Evolutionary conservation across 1,140 invertebrate genomes (phyloP), one percentile per base, ranked within the genome.

Genomic region (Oedothorax gibbosus): DNA sequence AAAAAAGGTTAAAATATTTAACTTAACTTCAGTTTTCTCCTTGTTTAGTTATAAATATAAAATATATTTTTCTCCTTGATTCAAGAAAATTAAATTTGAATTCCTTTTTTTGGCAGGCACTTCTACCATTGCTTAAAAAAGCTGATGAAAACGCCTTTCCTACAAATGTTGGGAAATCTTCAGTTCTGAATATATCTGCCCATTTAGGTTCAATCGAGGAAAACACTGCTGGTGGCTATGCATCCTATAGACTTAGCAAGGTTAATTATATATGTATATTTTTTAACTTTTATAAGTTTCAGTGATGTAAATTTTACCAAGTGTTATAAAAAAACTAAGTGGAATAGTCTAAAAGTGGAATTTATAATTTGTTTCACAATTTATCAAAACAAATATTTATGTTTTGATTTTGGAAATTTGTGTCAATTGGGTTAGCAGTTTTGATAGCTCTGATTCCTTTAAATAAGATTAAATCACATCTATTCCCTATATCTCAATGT

Each of bases 191-290:
- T 73, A 73, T 82, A 64, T 82, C 80, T 53, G 80, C 80, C 35
- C 80, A 82, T 35, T 65, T 82, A 64, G 80, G 80, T 3, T 82
- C 80, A 9, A 73, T 82, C 12, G 80, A 73, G 53, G 80, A 82
- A 64, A 82, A 82, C 65, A 65, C 68, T 12, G 65, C 18, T 35
- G 80, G 80, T 21, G 80, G 57, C 54, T 82, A 82, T 65, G 12
- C 73, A 9, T 82, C 80, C 18, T 82, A 82, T 15, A 72, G 80
- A 73, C 21, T 82, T 12, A 82, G 80, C 57, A 82, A 82, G 57
- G 80, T 82, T 64, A 51, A 5, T 75, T 57, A 35, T 35, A 7
- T 14, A 2, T 18, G 4, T 4, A 68, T 53, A 10, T 20, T n/a
- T 71, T 71, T 53, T 53, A 35, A 5, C 35, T 35, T 35, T 5